Percentiles rank a stretch among this genome's conserved stretches.
Conservation (phyloP, 2,797 vertebrate species). For the Oophaga sylvatica region DNA sequence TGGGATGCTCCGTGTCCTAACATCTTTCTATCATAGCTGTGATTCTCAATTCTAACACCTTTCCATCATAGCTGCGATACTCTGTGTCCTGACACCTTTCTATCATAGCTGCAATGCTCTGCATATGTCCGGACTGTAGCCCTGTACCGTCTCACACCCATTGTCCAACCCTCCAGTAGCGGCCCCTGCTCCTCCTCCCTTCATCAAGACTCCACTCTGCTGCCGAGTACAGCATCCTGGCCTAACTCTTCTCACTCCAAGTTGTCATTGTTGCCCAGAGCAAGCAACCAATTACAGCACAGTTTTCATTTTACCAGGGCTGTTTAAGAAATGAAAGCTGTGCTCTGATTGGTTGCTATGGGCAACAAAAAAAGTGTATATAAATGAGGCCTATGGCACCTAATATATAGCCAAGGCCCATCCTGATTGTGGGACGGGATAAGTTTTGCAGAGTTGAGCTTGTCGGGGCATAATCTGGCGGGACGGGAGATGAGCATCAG, state of each 20-base stretch:
- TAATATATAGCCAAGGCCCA: neutral
- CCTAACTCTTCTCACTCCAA: neutral
- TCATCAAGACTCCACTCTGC: neutral
- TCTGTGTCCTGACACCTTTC: no score
- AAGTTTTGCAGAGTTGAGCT: neutral
- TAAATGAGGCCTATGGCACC: neutral
- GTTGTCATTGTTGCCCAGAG: no score
- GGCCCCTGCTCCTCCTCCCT: neutral
- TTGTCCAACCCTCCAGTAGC: neutral
- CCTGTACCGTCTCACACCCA: neutral
- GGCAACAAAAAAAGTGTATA: no score
- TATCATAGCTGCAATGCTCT: no score
- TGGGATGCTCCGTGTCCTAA: no score
- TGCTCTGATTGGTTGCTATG: no score
- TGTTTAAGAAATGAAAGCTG: no score
- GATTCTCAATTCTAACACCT: no score
- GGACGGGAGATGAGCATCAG: neutral
- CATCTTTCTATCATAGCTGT: no score
- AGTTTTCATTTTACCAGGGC: neutral
- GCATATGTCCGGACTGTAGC: conserved; percentile 4
- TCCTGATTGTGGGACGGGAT: neutral
- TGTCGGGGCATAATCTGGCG: neutral
- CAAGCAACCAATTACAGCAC: no score
- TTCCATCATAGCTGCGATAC: no score
- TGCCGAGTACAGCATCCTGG: conserved; percentile 49